Percentiles rank a stretch among this genome's conserved stretches.
phyloP scores from a whole-genome alignment of 2,888 invertebrate genomes.

The Drepana falcataria region DNA sequence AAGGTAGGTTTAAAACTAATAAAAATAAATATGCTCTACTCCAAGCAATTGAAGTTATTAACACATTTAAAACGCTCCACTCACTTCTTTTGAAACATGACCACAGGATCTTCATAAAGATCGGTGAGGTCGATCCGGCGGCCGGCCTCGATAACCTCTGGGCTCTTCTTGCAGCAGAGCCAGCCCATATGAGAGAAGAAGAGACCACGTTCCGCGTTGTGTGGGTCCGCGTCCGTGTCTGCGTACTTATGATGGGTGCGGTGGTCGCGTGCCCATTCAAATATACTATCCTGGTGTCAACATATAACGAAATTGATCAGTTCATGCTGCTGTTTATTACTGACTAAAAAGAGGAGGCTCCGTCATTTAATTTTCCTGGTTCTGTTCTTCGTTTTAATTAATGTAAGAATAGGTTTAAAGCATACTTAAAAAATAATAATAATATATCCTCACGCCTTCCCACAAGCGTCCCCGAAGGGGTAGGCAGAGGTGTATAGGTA shows the following conservation, averaged over 20 bases:
- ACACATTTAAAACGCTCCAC: conserved; percentile 12
- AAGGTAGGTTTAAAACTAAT: too few species aligned
- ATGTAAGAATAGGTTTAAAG: too few species aligned
- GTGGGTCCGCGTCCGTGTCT: conserved; percentile 93
- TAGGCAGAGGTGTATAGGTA: too few species aligned
- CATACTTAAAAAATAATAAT: too few species aligned
- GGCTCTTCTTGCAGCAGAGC: conserved; percentile 92
- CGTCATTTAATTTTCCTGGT: too few species aligned
- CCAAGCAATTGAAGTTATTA: too few species aligned
- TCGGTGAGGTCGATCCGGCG: conserved; percentile 90
- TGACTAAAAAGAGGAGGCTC: too few species aligned
- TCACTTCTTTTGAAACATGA: conserved; percentile 91
- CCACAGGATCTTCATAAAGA: conserved; percentile 88
- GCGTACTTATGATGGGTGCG: conserved; percentile 94
- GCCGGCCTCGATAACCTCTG: conserved; percentile 90
- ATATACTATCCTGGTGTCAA: conserved; percentile 75
- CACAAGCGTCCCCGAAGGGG: too few species aligned
- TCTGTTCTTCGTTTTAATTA: too few species aligned
- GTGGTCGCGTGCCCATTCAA: conserved; percentile 85
- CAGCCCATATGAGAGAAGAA: conserved; percentile 98
- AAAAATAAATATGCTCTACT: too few species aligned
- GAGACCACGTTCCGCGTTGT: conserved; percentile 92
- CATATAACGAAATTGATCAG: not conserved
- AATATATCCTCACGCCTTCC: too few species aligned
- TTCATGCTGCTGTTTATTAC: too few species aligned